Base-by-base conservation (phyloP, 2,797 vertebrate genomes). In the Thalassophryne amazonica region DNA sequence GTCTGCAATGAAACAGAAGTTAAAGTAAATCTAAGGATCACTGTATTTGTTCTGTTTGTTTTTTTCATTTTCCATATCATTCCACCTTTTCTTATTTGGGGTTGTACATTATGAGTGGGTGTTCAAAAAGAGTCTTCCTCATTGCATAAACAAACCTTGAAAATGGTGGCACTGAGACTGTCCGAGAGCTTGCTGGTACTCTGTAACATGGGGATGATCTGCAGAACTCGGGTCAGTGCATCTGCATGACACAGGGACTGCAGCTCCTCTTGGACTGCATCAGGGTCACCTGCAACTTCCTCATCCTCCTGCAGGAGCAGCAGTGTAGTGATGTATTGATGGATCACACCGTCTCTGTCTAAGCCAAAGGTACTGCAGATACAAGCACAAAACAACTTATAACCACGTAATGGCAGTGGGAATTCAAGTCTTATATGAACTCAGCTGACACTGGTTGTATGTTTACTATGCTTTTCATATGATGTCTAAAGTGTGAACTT, bases 291-390 rank as follows among this genome's bases (percentile, higher is more conserved):
- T 15, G 37, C 25, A 12, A 48, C 9, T 64, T 83, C 61, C 3
- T 82, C 82, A 0, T 73, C 72, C 27, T 86, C 89, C 31, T 90
- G 80, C 35, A 90, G 90, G 21, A 98, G 90, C 61, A 97, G 85
- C 2, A 95, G 81, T 0, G 93, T 94, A 74, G 95, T 95, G n/a
- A 99, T 93, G 81, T 94, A 97, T 12, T 94, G 88, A 73, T 93
- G 94, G 29, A 99, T 91, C 1, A 94, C 92, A 0, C 76, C 45
- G 37, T 98, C 93, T 1, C 80, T 88, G 78, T 98, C 91, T 60
- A 98, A 69, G 50, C 84, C 88, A 62, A 92, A 99, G 0, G 94
- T 85, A 41, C 96, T 98, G 52, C 32, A 67, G 57, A 14, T 25
- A 2, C 29, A 60, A 22, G 7, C 4, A 40, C 23, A 36, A 5